Conservation (phyloP, 1,140 invertebrate species). For the Drosophila seguyi region DNA sequence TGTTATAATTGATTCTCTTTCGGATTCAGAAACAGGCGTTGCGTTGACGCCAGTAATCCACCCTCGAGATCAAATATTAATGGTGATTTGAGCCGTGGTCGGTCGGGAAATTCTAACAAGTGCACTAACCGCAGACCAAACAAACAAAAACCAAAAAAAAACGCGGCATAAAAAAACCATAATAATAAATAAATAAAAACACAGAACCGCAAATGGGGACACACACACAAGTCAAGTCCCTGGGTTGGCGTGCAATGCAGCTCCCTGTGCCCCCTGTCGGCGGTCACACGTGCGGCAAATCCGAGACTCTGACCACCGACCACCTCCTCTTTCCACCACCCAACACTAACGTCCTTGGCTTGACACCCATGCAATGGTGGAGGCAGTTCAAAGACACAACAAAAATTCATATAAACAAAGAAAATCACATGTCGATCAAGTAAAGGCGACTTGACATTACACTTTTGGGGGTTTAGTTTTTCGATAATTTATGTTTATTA, state of each 20-base stretch:
- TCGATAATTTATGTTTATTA: too few relatives aligned
- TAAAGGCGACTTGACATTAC: background rate
- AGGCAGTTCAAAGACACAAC: conserved; percentile 9
- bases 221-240: conserved; percentile 33
- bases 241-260: conserved; percentile 25
- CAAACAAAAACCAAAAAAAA: background rate
- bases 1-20: conserved; percentile 15
- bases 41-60: conserved; percentile 5
- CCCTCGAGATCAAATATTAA: conserved; percentile 33
- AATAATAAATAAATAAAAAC: conserved; percentile 19
- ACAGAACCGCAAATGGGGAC: conserved; percentile 5
- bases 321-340: background rate
- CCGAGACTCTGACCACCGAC: background rate
- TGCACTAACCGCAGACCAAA: conserved; percentile 26
- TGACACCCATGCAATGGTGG: conserved; percentile 8
- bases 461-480: too few relatives aligned
- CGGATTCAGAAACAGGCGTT: background rate
- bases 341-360: conserved; percentile 19
- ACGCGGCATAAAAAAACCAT: background rate
- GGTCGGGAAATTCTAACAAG: conserved; percentile 11
- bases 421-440: background rate
- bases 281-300: conserved; percentile 8
- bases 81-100: conserved; percentile 24
- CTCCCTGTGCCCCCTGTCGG: background rate
- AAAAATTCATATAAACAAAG: conserved; percentile 5